Evolutionary conservation across 1,140 invertebrate genomes (phyloP), one percentile per base, ranked within the genome.

Genomic region (Physella acuta): DNA sequence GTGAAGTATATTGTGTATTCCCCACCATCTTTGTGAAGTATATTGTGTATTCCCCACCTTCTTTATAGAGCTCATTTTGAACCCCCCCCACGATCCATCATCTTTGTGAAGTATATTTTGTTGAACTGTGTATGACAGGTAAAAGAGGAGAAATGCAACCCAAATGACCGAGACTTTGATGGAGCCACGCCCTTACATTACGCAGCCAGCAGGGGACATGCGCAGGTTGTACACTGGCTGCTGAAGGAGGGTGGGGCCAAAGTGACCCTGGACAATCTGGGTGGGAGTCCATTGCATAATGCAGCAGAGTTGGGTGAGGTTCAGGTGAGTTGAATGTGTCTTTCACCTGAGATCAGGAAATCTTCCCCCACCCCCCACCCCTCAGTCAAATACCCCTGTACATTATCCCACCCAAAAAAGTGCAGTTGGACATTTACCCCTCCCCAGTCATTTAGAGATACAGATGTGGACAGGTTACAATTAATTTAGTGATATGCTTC

Each of bases 261-360:
- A 39, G 86, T 94, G 26, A 88, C 90, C 2, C 84, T 92, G 49
- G 93, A 95, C 82, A 91, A 93, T 78, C 91, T 91, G 74, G 93
- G 93, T 55, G 93, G 93, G 80, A 93, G 91, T 78, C 92, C 93
- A 0, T 90, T 94, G 31, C 93, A 94, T 79, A 92, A 94, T 82
- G 93, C 93, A 0, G 92, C 92, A 28, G 93, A 95, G 79, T 92
- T 94, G 78, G 91, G 94, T 79, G 92, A 95, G 77, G 88, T 92
- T 71, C 91, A 94, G 89, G 93, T 94, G 82, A 87, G 86, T 80
- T n/a, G n/a, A n/a, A n/a, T n/a, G n/a, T n/a, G n/a, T n/a, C n/a
- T n/a, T n/a, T n/a, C n/a, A n/a, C n/a, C n/a, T n/a, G n/a, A n/a
- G n/a, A n/a, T n/a, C n/a, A n/a, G n/a, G n/a, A n/a, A n/a, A n/a